Evolutionary conservation across 1,140 invertebrate genomes (phyloP).

Genomic region (Mya arenaria): DNA sequence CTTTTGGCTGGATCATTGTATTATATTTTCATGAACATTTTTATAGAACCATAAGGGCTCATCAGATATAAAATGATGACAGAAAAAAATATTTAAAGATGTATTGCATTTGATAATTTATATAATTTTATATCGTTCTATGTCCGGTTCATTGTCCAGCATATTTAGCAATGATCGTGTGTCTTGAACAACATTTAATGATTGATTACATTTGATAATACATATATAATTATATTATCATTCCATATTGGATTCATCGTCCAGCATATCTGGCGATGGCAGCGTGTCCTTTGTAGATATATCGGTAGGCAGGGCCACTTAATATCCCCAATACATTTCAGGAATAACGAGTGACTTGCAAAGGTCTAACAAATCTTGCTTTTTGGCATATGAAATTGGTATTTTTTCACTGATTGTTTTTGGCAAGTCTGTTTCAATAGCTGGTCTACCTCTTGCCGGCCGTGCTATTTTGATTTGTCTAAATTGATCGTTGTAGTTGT

Average conservation of each 20-base stretch:
- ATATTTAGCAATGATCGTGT: neutral
- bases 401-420: conserved; percentile 1
- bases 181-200: too few relatives aligned
- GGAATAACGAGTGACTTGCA: neutral
- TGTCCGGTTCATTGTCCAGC: neutral
- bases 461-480: neutral
- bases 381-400: conserved; percentile 16
- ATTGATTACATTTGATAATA: too few relatives aligned
- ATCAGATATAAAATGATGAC: neutral
- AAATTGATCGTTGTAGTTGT: neutral
- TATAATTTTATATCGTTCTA: neutral
- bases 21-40: neutral
- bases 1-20: neutral
- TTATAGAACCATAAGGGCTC: neutral
- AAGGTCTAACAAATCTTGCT: conserved; percentile 9
- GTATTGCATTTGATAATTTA: neutral
- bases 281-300: conserved; percentile 5
- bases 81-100: neutral
- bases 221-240: neutral
- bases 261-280: neutral
- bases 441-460: neutral
- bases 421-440: neutral
- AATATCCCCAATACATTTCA: neutral
- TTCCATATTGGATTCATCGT: neutral
- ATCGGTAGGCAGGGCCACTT: neutral